A percentile compares a stretch with the other conserved stretches of the same genome.
Conservation (phyloP, 1,140 invertebrate species). For the Dinoponera quadriceps region DNA sequence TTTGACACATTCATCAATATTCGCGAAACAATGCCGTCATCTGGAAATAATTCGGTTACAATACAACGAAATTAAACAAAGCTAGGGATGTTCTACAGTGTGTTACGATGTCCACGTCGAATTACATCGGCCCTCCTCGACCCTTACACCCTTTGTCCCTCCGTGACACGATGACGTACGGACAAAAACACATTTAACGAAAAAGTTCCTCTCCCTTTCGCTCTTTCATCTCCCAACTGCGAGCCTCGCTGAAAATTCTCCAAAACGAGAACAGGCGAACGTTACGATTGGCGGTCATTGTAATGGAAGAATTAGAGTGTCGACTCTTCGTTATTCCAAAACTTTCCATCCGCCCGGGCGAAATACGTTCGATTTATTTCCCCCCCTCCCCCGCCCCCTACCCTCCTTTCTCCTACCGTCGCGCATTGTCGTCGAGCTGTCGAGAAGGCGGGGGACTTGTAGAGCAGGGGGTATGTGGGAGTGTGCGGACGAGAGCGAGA, state of each 20-base stretch:
- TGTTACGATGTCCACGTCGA: slow-evolving; percentile 36
- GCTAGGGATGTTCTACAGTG: slow-evolving; percentile 47
- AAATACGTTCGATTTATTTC: slow-evolving; percentile 69
- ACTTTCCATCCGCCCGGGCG: slow-evolving; percentile 60
- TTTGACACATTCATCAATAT: slow-evolving; percentile 61
- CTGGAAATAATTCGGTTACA: slow-evolving; percentile 57
- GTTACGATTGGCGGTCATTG: slow-evolving; percentile 64
- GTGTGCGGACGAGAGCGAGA: slow-evolving; percentile 21
- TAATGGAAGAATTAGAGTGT: slow-evolving; percentile 74
- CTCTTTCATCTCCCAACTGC: neutral
- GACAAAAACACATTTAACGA: slow-evolving; percentile 55
- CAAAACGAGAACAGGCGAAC: slow-evolving; percentile 45
- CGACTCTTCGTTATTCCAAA: slow-evolving; percentile 71
- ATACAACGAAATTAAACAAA: slow-evolving; percentile 58
- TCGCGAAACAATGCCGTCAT: slow-evolving; percentile 43
- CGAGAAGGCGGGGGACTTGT: slow-evolving; percentile 40
- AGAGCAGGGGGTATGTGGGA: slow-evolving; percentile 17
- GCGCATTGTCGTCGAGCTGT: slow-evolving; percentile 31
- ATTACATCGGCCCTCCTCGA: slow-evolving; percentile 52
- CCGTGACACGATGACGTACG: slow-evolving; percentile 46
- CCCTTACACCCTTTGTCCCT: slow-evolving; percentile 42
- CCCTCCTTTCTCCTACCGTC: neutral
- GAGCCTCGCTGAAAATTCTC: slow-evolving; percentile 38
- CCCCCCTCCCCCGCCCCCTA: slow-evolving; percentile 24
- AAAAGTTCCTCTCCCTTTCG: slow-evolving; percentile 36